Conservation (phyloP, 2,888 invertebrate species). For the Netelia virgata region DNA sequence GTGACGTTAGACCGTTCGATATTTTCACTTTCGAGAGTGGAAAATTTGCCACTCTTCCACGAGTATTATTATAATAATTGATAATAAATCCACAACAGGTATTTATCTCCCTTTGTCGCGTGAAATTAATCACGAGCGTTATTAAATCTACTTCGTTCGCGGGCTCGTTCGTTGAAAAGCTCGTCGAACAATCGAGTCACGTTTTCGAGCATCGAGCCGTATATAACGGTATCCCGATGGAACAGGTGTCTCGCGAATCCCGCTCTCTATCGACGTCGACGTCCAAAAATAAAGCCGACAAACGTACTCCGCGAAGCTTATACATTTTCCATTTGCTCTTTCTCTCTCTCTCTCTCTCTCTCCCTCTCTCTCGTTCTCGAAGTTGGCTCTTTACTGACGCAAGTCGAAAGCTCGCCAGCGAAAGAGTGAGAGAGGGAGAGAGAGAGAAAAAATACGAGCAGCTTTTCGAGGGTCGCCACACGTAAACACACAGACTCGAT, state of each 20-base stretch:
- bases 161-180: constrained; percentile 19
- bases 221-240: constrained; percentile 55
- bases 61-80: too few relatives aligned
- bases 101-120: too few relatives aligned
- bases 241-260: constrained; percentile 81
- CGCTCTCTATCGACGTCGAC: constrained; percentile 78
- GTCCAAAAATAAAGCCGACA: constrained; percentile 77
- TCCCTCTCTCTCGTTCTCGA: constrained; percentile 3
- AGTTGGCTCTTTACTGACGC: constrained; percentile 70
- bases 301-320: constrained; percentile 71
- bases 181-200: constrained; percentile 49
- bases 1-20: neutral
- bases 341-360: constrained; percentile 25
- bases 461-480: constrained; percentile 36
- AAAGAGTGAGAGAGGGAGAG: neutral
- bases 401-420: constrained; percentile 63
- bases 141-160: constrained; percentile 15
- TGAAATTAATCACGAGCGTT: neutral
- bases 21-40: neutral
- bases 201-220: constrained; percentile 27
- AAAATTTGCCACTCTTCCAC: neutral
- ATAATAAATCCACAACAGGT: too few relatives aligned
- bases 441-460: constrained; percentile 9
- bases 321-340: constrained; percentile 33
- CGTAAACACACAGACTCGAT: neutral